These are phyloP conservation scores for Rhorus exstirpatorius DNA, from an alignment of 2,888 invertebrate genomes.

Conservation along the genomic window DNA sequence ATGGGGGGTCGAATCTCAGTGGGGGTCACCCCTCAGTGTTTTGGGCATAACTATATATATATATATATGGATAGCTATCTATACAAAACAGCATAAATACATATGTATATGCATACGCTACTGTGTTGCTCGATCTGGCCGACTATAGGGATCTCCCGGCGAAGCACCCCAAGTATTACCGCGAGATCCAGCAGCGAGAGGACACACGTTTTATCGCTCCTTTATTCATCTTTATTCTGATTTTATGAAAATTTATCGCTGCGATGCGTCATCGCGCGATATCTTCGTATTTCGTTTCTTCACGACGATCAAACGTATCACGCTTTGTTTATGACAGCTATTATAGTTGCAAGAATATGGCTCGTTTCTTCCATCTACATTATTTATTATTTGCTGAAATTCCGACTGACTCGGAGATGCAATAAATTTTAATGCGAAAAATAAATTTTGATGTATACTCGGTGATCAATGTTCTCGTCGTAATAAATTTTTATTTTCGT, in stretches of 20 bases:
- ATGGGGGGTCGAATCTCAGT: constrained; percentile 81
- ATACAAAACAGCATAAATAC: constrained; percentile 18
- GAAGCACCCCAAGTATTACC: constrained; percentile 21
- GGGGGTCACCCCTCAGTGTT: constrained; percentile 76
- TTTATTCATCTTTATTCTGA: constrained; percentile 68
- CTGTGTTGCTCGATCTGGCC: constrained; percentile 39
- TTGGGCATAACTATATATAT: constrained; percentile 43
- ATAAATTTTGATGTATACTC: not conserved
- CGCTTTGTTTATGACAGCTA: constrained; percentile 34
- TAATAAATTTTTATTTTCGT: constrained; percentile 21
- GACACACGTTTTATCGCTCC: constrained; percentile 69
- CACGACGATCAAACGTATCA: constrained; percentile 28
- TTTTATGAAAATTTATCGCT: constrained; percentile 67
- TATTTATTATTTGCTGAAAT: constrained; percentile 18
- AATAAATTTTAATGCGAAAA: constrained; percentile 27
- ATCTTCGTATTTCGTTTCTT: constrained; percentile 25
- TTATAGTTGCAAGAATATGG: not conserved
- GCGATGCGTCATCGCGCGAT: constrained; percentile 46
- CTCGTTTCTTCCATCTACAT: not conserved
- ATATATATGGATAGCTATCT: not conserved
- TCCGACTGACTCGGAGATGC: not conserved
- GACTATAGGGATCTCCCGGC: constrained; percentile 28
- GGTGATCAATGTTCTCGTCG: constrained; percentile 4
- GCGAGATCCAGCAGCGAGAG: constrained; percentile 65
- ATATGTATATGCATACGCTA: constrained; percentile 59